Evolutionary conservation across 2,797 vertebrate species (phyloP).

Genomic region (Pangasius sanitwongsei): DNA sequence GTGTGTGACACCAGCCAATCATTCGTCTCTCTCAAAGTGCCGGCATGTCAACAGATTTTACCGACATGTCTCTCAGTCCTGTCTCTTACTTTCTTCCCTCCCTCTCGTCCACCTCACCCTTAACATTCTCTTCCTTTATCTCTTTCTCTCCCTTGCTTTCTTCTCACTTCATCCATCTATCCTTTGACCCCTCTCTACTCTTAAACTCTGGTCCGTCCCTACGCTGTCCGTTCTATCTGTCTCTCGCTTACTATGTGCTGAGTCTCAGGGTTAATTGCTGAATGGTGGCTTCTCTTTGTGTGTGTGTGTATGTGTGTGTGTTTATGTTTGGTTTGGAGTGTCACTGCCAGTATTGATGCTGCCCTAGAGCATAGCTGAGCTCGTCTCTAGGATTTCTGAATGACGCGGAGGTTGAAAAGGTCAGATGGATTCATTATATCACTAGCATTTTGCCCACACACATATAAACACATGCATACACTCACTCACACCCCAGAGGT

Average conservation of each 20-base stretch:
- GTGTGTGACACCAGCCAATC: constrained; percentile 50
- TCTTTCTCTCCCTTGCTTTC: constrained; percentile 16
- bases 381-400: constrained; percentile 34
- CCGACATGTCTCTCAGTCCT: constrained; percentile 36
- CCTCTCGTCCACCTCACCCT: constrained; percentile 22
- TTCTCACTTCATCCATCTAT: constrained; percentile 42
- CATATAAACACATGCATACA: constrained; percentile 9
- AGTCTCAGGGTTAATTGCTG: constrained; percentile 3
- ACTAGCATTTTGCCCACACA: constrained; percentile 31
- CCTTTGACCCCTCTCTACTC: constrained; percentile 23
- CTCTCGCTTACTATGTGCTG: neutral
- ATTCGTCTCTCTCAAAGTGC: constrained; percentile 39
- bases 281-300: constrained; percentile 11
- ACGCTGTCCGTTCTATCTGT: constrained; percentile 7
- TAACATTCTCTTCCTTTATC: constrained; percentile 45
- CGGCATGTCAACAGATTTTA: constrained; percentile 47
- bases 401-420: constrained; percentile 34
- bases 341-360: constrained; percentile 41
- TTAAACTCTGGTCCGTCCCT: constrained; percentile 5
- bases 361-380: constrained; percentile 30
- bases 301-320: constrained; percentile 26
- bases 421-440: constrained; percentile 43
- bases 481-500: constrained; percentile 9
- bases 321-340: constrained; percentile 42
- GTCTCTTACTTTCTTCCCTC: constrained; percentile 27